These are phyloP conservation scores for Steinernema khuongi DNA, from an alignment of 1,140 invertebrate species.

Conservation along the genomic window DNA sequence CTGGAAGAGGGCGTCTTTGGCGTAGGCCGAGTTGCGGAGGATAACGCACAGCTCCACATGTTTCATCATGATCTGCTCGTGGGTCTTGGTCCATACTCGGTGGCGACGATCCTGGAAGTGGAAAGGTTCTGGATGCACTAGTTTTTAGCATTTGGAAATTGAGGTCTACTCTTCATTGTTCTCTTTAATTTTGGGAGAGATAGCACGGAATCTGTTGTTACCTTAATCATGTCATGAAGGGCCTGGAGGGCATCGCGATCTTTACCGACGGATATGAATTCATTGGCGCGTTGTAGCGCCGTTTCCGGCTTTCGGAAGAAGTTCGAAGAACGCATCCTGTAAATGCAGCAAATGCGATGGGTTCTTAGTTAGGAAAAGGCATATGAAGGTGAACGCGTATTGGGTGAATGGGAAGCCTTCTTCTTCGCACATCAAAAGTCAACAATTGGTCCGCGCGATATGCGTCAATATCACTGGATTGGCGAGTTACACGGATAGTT, in stretches of 20 bases:
- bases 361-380: too few species aligned
- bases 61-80: constrained; percentile 99
- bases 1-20: constrained; percentile 96
- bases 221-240: constrained; percentile 96
- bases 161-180: too few species aligned
- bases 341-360: too few species aligned
- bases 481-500: too few species aligned
- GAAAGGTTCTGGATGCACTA: too few species aligned
- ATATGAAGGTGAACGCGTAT: too few species aligned
- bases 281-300: constrained; percentile 60
- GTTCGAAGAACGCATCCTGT: background rate
- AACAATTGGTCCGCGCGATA: too few species aligned
- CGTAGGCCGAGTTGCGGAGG: constrained; percentile 91
- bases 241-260: constrained; percentile 90
- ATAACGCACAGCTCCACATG: constrained; percentile 96
- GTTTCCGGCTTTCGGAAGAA: constrained; percentile 46
- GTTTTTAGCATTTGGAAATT: too few species aligned
- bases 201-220: constrained; percentile 65
- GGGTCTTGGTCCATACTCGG: constrained; percentile 85
- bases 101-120: constrained; percentile 78
- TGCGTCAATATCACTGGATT: too few species aligned
- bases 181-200: constrained; percentile 21
- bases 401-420: too few species aligned
- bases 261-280: constrained; percentile 71
- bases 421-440: too few species aligned